Evolutionary conservation across 2,797 vertebrate genomes (phyloP).

Genomic region (Coracias cyanogaster): DNA sequence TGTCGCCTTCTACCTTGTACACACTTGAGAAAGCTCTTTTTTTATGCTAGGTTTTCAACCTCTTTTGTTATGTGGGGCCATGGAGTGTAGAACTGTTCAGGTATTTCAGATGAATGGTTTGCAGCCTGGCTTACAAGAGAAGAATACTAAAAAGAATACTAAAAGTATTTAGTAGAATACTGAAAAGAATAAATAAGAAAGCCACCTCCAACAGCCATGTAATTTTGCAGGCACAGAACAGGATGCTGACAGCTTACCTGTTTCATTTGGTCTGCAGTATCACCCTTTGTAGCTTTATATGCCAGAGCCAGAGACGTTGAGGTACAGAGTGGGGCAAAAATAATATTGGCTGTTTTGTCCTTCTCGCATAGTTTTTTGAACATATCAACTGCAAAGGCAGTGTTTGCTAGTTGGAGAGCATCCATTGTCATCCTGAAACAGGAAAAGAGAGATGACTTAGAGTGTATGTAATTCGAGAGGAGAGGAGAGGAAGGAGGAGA

Average conservation of each 20-base stretch:
- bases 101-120: not conserved
- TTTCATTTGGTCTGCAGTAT: slow-evolving; percentile 81
- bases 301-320: slow-evolving; percentile 81
- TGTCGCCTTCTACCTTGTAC: not conserved
- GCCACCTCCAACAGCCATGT: not conserved
- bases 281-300: slow-evolving; percentile 79
- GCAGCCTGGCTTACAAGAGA: not conserved
- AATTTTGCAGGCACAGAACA: not conserved
- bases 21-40: not conserved
- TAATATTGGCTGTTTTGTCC: slow-evolving; percentile 73
- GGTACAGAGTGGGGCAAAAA: slow-evolving; percentile 82
- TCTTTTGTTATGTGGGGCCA: not conserved
- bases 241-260: slow-evolving; percentile 66
- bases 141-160: no score
- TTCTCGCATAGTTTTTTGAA: slow-evolving; percentile 79
- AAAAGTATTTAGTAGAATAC: no score
- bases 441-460: not conserved
- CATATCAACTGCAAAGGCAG: slow-evolving; percentile 81
- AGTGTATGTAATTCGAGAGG: not conserved
- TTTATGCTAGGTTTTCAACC: not conserved
- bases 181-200: not conserved
- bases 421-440: slow-evolving; percentile 80
- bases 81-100: not conserved
- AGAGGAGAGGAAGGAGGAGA: no score
- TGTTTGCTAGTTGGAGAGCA: slow-evolving; percentile 78